Evolutionary conservation across 2,888 invertebrate genomes (phyloP), one percentile per base, ranked within the genome.

Genomic region (Lepidocyrtinus sp.): DNA sequence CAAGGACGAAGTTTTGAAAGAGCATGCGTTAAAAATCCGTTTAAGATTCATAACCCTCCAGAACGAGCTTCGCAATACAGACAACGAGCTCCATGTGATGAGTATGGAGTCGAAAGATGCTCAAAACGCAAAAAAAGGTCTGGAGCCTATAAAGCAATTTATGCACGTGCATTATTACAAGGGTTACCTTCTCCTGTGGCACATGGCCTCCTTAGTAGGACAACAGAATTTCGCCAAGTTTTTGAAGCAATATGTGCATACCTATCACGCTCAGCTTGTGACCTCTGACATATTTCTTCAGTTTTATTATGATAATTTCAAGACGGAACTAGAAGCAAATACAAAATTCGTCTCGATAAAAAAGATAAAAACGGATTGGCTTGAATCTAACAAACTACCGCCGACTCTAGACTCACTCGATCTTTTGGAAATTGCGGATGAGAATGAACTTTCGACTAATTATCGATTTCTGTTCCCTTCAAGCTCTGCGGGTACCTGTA

Each of bases 121-220:
- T 78, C 17, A 7, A 27, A 19, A 61, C 1, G 86, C 87, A 89
- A 88, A 88, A 77, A 88, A 90, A 87, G 90, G 89, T 2, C 87
- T 89, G 83, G 89, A 89, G 61, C 88, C 89, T 5, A 87, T 88
- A 3, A 89, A 89, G 84, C 85, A 87, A 24, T 89, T 89, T 79
- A 88, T 88, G 75, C 89, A 89, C 81, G 88, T 89, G 15, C 90
- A 90, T 84, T 90, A 90, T 82, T 85, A 90, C 12, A 90, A 90
- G 87, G 90, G 90, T 1, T 89, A 88, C 84, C 89, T 90, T 75
- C 86, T 89, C 9, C 85, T 90, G 22, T 85, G 87, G 50, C 85
- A 87, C 75, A 83, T 90, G 55, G 87, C 88, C 25, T 67, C 80
- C 36, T 59, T 87, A n/a, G 88, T 88, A 45, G 89, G 89, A 1